Conservation (phyloP, 2,888 invertebrate genomes). For the Ditylenchus weischeri region DNA sequence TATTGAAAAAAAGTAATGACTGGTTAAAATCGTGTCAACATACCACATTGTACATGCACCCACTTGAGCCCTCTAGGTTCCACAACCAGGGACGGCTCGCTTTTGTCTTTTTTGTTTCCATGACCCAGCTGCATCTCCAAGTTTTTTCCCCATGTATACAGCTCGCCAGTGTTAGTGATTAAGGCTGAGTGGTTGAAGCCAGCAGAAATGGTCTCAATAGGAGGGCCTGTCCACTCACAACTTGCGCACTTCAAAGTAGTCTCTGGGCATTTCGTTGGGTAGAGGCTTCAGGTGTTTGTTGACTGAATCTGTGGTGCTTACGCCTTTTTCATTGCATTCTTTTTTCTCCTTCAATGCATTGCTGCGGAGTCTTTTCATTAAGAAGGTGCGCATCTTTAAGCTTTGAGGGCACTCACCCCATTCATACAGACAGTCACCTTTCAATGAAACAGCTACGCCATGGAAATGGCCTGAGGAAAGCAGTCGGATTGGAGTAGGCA, state of each 20-base stretch:
- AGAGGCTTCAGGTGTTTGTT: neutral
- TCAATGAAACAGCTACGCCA: conserved; percentile 37
- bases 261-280: neutral
- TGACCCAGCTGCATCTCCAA: conserved; percentile 52
- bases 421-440: conserved; percentile 19
- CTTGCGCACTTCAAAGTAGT: conserved; percentile 14
- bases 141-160: conserved; percentile 55
- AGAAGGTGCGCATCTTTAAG: conserved; percentile 39
- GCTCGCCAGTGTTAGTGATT: conserved; percentile 42
- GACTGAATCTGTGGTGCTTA: neutral
- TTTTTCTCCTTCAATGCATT: conserved; percentile 17
- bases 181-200: conserved; percentile 52
- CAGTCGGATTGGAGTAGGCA: conserved; percentile 2
- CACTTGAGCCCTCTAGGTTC: conserved; percentile 43
- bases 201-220: conserved; percentile 36
- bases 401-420: conserved; percentile 55
- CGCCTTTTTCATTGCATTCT: conserved; percentile 10
- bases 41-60: conserved; percentile 45
- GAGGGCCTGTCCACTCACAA: conserved; percentile 17
- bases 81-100: conserved; percentile 42
- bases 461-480: conserved; percentile 48
- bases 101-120: conserved; percentile 45
- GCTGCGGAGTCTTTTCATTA: conserved; percentile 24
- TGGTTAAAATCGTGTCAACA: neutral
- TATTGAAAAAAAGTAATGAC: too few relatives aligned